Base-by-base conservation (phyloP, 1,140 invertebrate genomes). In the Goniozus legneri region DNA sequence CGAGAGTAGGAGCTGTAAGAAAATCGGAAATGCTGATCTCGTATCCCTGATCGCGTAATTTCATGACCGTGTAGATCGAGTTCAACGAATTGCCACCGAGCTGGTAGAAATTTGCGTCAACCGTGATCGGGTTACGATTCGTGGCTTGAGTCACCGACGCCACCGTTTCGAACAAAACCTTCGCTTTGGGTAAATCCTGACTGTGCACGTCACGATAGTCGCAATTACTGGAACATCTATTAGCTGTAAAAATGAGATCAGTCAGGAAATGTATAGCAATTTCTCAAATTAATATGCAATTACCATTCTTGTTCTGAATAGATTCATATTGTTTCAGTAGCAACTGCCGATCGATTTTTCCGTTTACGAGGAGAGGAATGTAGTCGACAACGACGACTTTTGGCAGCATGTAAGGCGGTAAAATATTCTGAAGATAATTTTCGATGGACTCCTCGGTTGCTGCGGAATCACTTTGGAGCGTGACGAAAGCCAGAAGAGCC, bases 71-170 rank as follows among this genome's bases (percentile, higher is more conserved):
- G 44, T 82, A 86, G 27, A 93, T 84, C 0, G 89, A 91, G 64
- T 92, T 92, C 1, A 94, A 75, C 0, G 90, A 92, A 63, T 92
- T 91, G 14, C 91, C 90, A 10, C 91, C 91, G 20, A 92, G 76
- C 46, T 90, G 82, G 62, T 89, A 92, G 67, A 92, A 94, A 56
- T 89, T 91, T 1, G 84, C 79, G 8, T 80, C 71, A 0, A 82
- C 49, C 1, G 79, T 79, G 0, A 90, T 62, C 1, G 75, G 72
- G 0, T 78, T 73, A 19, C 85, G 72, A 0, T 79, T 76, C 1
- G 81, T 77, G 15, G 79, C 70, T 7, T 84, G 84, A 19, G 91
- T 79, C 0, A 88, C 84, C 1, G 81, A 77, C 1, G 82, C 82
- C 0, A 91, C 79, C 0, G 85, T 89, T 52, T 85, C 79, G 52